A percentile compares a stretch with the other conserved stretches of the same genome.
Evolutionary conservation across 2,113 vertebrate species (phyloP).

Genomic region (cat (Felis catus)): F.catus_Fca126_mat1.0 CM031420.1:136369501-136370000

Average conservation of each 20-base stretch:
- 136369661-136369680: background rate
- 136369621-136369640: background rate
- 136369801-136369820: background rate
- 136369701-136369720: background rate
- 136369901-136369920: background rate
- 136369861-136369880: background rate
- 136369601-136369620: background rate
- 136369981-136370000: background rate
- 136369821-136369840: background rate
- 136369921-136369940: background rate
- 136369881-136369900: background rate
- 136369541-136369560: background rate
- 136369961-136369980: background rate
- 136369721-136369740: background rate
- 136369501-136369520: background rate
- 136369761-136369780: background rate
- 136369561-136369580: background rate
- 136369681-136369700: background rate
- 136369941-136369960: background rate
- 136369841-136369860: background rate
- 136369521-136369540: conserved; percentile 9
- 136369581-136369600: background rate
- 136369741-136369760: background rate
- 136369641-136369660: background rate
- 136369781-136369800: background rate